Base-by-base conservation (phyloP, 2,113 vertebrate genomes). In the Semicossyphus pulcher region DNA sequence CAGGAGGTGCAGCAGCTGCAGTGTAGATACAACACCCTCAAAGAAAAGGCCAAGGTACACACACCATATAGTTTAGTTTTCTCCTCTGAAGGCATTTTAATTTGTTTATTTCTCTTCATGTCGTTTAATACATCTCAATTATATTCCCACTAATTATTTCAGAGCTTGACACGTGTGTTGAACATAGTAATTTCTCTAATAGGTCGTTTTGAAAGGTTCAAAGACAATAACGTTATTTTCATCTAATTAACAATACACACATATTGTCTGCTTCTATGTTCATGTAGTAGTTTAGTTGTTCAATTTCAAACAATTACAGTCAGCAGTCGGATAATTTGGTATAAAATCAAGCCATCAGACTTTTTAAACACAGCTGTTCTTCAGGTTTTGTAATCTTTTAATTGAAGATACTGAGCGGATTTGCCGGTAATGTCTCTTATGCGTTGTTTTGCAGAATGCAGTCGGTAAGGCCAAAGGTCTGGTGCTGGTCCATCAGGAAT, bases 1-100 rank as follows among this genome's bases (percentile, higher is more conserved):
- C 91, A 96, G 68, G 97, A 99, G 75, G 93, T 99, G 20, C 96
- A 97, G 72, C 95, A 98, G 37, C 95, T 99, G 47, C 96, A 94
- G 81, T 94, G 95, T 51, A 93, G 93, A 31, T 98, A 97, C 80
- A 88, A 78, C 37, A 28, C 83, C 7, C 90, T 98, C 69, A 95
- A 94, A 90, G 95, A 96, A 64, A 95, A 94, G 78, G 92, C 95
- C 3, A 97, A 94, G 97, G 98, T 99, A 94, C 16, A 4, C 48
- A 42, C 44, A n/a, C n/a, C n/a, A 72, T 34, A 34, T 0, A 1
- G 8, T 28, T 44, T 44, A 6, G 29, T 6, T 63, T 65, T 67
- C 53, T 49, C 4, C 37, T 62, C 49, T 68, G 26, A 29, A 48
- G 51, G 20, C 44, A 23, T 80, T 61, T 77, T 7, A 83, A 78